Conservation (phyloP, 1,140 invertebrate genomes). For the Teleopsis dalmanni region DNA sequence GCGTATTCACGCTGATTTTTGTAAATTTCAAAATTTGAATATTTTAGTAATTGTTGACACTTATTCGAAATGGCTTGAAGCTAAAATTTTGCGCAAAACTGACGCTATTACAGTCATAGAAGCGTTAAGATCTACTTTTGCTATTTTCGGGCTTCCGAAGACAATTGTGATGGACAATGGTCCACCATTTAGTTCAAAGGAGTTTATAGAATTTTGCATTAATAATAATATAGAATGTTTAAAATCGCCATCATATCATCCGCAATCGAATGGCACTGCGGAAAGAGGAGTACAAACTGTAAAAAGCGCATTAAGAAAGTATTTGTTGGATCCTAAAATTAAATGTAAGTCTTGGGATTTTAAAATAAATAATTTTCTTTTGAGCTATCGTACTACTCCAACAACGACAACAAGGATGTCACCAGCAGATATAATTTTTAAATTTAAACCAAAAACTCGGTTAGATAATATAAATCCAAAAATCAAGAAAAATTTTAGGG, state of each 20-base stretch:
- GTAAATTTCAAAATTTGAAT: not conserved
- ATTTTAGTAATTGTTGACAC: conserved; percentile 1
- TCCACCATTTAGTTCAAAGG: conserved; percentile 6
- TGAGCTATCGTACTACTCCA: conserved; percentile 9
- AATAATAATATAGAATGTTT: conserved; percentile 1
- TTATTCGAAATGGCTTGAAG: conserved; percentile 4
- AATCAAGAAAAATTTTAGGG: conserved; percentile 1
- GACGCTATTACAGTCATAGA: not conserved
- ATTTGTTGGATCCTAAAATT: conserved; percentile 5
- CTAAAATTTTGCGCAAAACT: conserved; percentile 2
- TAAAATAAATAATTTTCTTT: conserved; percentile 12
- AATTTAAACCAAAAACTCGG: conserved; percentile 3
- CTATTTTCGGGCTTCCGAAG: conserved; percentile 4
- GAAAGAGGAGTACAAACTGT: conserved; percentile 9
- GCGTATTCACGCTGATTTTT: conserved; percentile 4
- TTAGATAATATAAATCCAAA: not conserved
- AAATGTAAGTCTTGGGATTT: not conserved
- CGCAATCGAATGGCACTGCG: conserved; percentile 7
- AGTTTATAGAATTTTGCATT: conserved; percentile 8
- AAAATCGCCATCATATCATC: conserved; percentile 1
- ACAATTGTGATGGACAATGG: conserved; percentile 8
- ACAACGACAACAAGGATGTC: not conserved
- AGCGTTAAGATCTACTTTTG: not conserved
- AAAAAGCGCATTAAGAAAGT: conserved; percentile 3
- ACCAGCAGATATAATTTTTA: conserved; percentile 7